Conservation (phyloP, 30 jellyfish, hydroid and myxozoan genomes). For the Aurelia coerulea region DNA sequence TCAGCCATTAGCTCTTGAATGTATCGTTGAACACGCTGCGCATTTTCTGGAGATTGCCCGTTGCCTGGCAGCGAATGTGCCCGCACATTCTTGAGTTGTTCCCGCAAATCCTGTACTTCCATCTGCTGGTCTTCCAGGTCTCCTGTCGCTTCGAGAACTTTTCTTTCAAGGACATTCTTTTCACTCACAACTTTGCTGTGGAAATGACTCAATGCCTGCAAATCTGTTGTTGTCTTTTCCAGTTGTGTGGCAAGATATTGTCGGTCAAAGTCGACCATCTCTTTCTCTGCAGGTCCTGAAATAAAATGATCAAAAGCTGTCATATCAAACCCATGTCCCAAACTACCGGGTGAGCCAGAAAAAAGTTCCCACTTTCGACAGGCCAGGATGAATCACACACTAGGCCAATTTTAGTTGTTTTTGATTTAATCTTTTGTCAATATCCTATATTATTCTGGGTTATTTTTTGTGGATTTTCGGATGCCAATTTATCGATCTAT, state of each 20-base stretch:
- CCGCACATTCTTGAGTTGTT: slow-evolving; percentile 33
- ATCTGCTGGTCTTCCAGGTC: slow-evolving; percentile 58
- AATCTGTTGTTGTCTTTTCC: slow-evolving; percentile 75
- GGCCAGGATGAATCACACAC: too few relatives aligned
- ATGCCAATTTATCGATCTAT: too few relatives aligned
- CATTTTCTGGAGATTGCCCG: background rate
- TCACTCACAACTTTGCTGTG: slow-evolving; percentile 74
- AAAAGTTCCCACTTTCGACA: too few relatives aligned
- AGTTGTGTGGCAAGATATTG: slow-evolving; percentile 75
- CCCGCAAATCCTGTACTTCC: slow-evolving; percentile 55
- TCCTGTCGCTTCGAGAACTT: slow-evolving; percentile 56
- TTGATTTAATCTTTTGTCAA: too few relatives aligned
- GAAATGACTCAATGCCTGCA: slow-evolving; percentile 57
- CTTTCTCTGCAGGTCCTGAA: slow-evolving; percentile 84
- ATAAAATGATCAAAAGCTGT: background rate
- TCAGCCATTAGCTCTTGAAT: slow-evolving; percentile 75
- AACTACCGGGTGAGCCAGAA: too few relatives aligned
- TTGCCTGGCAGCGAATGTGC: background rate
- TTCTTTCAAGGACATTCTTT: slow-evolving; percentile 72
- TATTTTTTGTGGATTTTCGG: too few relatives aligned
- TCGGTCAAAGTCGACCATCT: slow-evolving; percentile 87
- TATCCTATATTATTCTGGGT: too few relatives aligned
- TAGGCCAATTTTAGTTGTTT: too few relatives aligned
- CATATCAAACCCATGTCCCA: too few relatives aligned
- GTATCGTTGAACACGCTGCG: slow-evolving; percentile 43